Percentiles rank a stretch among this genome's conserved stretches.
Conservation (phyloP, 1,140 invertebrate species). For the Hyles euphorbiae region DNA sequence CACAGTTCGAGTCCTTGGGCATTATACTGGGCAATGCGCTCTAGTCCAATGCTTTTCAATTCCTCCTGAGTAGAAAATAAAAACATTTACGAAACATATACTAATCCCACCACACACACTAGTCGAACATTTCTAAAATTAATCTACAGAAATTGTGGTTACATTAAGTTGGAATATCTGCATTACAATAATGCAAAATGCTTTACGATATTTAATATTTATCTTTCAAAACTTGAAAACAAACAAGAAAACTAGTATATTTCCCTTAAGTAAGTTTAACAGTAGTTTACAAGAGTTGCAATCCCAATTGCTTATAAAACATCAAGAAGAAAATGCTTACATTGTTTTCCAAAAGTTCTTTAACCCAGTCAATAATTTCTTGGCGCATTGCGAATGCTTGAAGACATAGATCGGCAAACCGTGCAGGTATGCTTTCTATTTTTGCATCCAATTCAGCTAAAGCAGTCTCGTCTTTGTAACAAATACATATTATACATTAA, state of each 20-base stretch:
- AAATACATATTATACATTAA: not conserved
- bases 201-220: no score
- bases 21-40: conserved; percentile 52
- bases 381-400: conserved; percentile 57
- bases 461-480: conserved; percentile 39
- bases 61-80: conserved; percentile 29
- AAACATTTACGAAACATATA: not conserved
- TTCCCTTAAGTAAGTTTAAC: no score
- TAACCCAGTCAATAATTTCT: conserved; percentile 63
- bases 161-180: no score
- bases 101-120: no score
- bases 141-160: no score
- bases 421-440: conserved; percentile 38
- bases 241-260: no score
- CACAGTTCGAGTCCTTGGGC: conserved; percentile 51
- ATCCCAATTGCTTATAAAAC: no score
- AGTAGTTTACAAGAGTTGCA: no score
- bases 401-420: conserved; percentile 58
- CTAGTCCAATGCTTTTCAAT: conserved; percentile 29
- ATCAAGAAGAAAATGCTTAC: conserved; percentile 21
- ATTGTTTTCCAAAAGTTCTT: conserved; percentile 41
- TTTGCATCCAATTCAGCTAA: conserved; percentile 44
- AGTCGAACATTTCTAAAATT: no score
- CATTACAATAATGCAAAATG: no score
- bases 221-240: no score